phyloP scores from a whole-genome alignment of 2,113 vertebrate genomes.

The Electrona antarctica region DNA sequence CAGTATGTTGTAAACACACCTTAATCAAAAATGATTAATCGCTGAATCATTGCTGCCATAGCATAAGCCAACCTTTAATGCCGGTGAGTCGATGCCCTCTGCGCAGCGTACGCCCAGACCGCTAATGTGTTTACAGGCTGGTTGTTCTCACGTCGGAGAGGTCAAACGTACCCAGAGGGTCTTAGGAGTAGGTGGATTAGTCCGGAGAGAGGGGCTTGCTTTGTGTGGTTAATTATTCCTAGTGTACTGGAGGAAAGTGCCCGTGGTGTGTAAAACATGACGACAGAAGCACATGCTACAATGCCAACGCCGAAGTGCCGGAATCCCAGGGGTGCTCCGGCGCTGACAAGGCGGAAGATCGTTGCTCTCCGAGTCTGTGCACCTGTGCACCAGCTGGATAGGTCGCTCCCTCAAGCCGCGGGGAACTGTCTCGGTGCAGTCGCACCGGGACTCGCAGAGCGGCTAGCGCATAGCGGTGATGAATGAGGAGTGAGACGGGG shows the following conservation, averaged over 20 bases:
- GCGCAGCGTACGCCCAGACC: too few species aligned
- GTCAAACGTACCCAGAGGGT: conserved; percentile 43
- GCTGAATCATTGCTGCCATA: too few species aligned
- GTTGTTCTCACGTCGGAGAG: conserved; percentile 32
- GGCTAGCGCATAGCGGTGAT: conserved; percentile 29
- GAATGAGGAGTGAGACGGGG: conserved; percentile 36
- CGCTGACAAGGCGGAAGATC: conserved; percentile 1
- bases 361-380: conserved; percentile 9
- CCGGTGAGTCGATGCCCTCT: too few species aligned
- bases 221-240: conserved; percentile 61
- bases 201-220: conserved; percentile 41
- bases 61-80: too few species aligned
- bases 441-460: conserved; percentile 29
- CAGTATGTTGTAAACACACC: too few species aligned
- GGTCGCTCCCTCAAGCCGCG: neutral
- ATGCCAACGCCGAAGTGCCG: neutral
- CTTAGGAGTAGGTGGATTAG: conserved; percentile 61
- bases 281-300: conserved; percentile 29
- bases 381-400: conserved; percentile 45
- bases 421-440: conserved; percentile 34
- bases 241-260: conserved; percentile 35
- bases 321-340: conserved; percentile 34
- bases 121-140: conserved; percentile 21
- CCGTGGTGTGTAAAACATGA: conserved; percentile 29
- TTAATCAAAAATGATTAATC: too few species aligned